Percentiles rank a stretch among this genome's conserved stretches.
These are phyloP conservation scores for Kuschelorhynchus macadamiae DNA, from an alignment of 2,888 invertebrate genomes.

Conservation along the genomic window DNA sequence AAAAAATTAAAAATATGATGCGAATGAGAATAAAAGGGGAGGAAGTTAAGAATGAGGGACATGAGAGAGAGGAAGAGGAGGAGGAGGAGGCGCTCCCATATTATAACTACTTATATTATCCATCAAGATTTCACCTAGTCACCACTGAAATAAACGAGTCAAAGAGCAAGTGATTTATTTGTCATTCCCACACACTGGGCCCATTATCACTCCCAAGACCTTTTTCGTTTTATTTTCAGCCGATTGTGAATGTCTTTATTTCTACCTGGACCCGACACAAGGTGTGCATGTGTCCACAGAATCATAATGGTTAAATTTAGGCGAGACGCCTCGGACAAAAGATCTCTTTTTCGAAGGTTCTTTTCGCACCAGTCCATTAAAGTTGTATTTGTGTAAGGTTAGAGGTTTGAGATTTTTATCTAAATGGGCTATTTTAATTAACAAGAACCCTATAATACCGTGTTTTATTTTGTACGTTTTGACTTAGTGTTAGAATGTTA, in stretches of 20 bases:
- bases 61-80: too few relatives aligned
- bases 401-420: too few relatives aligned
- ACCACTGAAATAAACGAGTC: conserved; percentile 40
- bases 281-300: conserved; percentile 31
- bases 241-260: conserved; percentile 40
- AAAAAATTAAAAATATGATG: too few relatives aligned
- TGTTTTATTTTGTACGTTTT: too few relatives aligned
- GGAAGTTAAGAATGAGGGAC: too few relatives aligned
- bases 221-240: conserved; percentile 27
- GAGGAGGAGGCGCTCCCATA: too few relatives aligned
- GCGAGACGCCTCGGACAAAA: conserved; percentile 14
- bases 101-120: too few relatives aligned
- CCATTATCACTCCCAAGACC: conserved; percentile 39
- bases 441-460: too few relatives aligned
- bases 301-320: conserved; percentile 33
- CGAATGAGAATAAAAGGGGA: too few relatives aligned
- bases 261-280: conserved; percentile 38
- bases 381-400: conserved; percentile 19
- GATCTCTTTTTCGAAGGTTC: conserved; percentile 1
- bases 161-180: conserved; percentile 39
- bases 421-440: too few relatives aligned
- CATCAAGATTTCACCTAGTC: conserved; percentile 35
- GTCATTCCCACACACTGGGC: conserved; percentile 37
- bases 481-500: too few relatives aligned
- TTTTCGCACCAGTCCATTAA: conserved; percentile 26